These are phyloP conservation scores for Oryctolagus cuniculus DNA, from an alignment of 2,113 vertebrate species.

Conservation along the genomic window mOryCun1.1 NC_091435.1:62638001-62638500, in stretches of 20 bases:
- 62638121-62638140: slow-evolving; percentile 18
- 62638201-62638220: slow-evolving; percentile 38
- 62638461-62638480: slow-evolving; percentile 14
- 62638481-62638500: slow-evolving; percentile 44
- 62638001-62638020: slow-evolving; percentile 44
- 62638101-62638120: neutral
- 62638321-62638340: neutral
- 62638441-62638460: neutral
- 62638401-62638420: slow-evolving; percentile 42
- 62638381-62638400: slow-evolving; percentile 37
- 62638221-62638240: slow-evolving; percentile 52
- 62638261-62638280: slow-evolving; percentile 61
- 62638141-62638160: neutral
- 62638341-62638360: slow-evolving; percentile 50
- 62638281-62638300: slow-evolving; percentile 61
- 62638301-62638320: slow-evolving; percentile 8
- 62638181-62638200: slow-evolving; percentile 27
- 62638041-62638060: slow-evolving; percentile 44
- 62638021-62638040: slow-evolving; percentile 47
- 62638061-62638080: neutral
- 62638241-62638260: slow-evolving; percentile 77
- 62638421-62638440: slow-evolving; percentile 1
- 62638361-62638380: slow-evolving; percentile 25
- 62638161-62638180: slow-evolving; percentile 44
- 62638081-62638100: slow-evolving; percentile 19